Evolutionary conservation across 2,113 vertebrate genomes (phyloP).

Genomic region (Sander lucioperca): DNA sequence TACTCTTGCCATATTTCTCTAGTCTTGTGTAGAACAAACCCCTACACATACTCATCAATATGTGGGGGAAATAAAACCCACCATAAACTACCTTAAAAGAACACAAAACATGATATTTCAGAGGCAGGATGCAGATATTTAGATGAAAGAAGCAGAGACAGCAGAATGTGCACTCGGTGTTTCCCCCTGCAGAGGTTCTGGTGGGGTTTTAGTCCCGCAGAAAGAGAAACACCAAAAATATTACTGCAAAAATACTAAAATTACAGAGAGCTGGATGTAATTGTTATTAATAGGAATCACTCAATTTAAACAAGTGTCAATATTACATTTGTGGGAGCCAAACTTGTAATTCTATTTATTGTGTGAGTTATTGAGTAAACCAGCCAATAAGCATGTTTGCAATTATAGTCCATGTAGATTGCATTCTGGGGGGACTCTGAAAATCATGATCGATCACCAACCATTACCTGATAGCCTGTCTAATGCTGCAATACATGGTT

Average conservation of each 20-base stretch:
- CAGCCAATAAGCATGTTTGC: too few species aligned
- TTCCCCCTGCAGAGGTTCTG: constrained; percentile 55
- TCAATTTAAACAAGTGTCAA: too few species aligned
- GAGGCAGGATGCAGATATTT: constrained; percentile 58
- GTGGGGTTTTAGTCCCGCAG: constrained; percentile 4
- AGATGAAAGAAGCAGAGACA: constrained; percentile 60
- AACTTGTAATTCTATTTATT: too few species aligned
- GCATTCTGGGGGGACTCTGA: too few species aligned
- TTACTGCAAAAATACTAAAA: background rate
- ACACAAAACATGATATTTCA: constrained; percentile 48
- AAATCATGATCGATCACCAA: too few species aligned
- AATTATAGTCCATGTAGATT: too few species aligned
- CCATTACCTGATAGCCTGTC: too few species aligned
- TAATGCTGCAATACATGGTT: too few species aligned
- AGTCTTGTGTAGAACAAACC: background rate
- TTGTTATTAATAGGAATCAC: too few species aligned
- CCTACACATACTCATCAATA: background rate
- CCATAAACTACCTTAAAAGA: constrained; percentile 12
- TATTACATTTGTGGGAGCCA: too few species aligned
- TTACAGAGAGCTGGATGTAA: background rate
- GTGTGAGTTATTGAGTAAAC: too few species aligned
- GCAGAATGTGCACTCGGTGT: constrained; percentile 36
- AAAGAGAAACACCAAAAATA: background rate
- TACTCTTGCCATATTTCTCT: background rate
- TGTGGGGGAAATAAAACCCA: constrained; percentile 18